A percentile compares a stretch with the other conserved stretches of the same genome.
Evolutionary conservation across 2,797 vertebrate species (phyloP).

Genomic region (Pachyuromys duprasi): DNA sequence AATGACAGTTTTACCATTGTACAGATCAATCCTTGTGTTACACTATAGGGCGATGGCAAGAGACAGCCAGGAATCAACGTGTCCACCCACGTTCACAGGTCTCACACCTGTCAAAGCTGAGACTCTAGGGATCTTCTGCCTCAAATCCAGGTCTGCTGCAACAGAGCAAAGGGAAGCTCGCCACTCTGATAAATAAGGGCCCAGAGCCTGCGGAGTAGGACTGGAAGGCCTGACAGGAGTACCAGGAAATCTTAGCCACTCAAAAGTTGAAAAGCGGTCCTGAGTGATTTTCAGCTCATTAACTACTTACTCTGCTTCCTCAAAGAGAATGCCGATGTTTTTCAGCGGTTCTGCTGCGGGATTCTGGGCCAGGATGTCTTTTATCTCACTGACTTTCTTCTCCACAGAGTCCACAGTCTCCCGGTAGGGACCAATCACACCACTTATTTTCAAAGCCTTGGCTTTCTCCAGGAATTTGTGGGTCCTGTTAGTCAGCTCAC

Average conservation of each 20-base stretch:
- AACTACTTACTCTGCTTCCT: constrained; percentile 94
- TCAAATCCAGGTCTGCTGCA: not conserved
- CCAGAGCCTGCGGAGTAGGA: not conserved
- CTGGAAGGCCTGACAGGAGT: not conserved
- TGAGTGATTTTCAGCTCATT: fast-evolving
- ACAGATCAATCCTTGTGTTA: not conserved
- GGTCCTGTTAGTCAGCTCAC: constrained; percentile 94
- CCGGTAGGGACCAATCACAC: constrained; percentile 93
- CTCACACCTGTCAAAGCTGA: not conserved
- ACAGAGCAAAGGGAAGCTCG: not conserved
- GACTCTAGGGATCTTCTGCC: not conserved
- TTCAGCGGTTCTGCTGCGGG: constrained; percentile 94
- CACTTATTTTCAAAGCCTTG: constrained; percentile 92
- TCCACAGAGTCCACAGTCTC: constrained; percentile 91
- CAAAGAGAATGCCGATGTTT: constrained; percentile 93
- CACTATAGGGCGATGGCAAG: not conserved
- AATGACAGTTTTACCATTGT: not conserved
- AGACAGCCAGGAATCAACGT: not conserved
- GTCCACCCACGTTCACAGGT: not conserved
- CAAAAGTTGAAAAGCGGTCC: not conserved
- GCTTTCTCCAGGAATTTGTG: constrained; percentile 94
- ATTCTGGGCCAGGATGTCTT: constrained; percentile 91
- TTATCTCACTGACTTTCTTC: constrained; percentile 91
- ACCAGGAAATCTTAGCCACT: not conserved
- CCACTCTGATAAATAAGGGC: not conserved